Evolutionary conservation across 37 sponge, comb jelly and placozoan species (phyloP).

Genomic region (Beroe forskalii): DNA sequence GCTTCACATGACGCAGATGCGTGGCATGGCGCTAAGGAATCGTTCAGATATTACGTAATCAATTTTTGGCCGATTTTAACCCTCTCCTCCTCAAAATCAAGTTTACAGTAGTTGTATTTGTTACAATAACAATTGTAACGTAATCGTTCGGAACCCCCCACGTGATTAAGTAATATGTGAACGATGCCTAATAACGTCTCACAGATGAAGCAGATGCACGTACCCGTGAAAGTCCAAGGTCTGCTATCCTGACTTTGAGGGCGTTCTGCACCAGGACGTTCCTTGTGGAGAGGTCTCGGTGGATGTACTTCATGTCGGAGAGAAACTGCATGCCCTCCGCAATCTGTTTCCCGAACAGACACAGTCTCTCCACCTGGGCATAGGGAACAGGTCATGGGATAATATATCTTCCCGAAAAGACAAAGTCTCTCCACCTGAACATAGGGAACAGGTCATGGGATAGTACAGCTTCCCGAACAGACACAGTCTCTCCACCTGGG

Average conservation of each 20-base stretch:
- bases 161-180: too few species aligned
- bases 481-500: conserved; percentile 48
- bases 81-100: too few species aligned
- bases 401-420: not conserved
- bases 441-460: not conserved
- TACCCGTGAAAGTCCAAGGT: conserved; percentile 56
- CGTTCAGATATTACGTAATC: too few species aligned
- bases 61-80: too few species aligned
- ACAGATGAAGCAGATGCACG: too few species aligned
- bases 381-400: not conserved
- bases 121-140: too few species aligned
- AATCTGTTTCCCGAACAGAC: conserved; percentile 31
- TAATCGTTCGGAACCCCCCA: too few species aligned
- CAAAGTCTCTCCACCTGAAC: conserved; percentile 14
- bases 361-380: conserved; percentile 46
- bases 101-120: too few species aligned
- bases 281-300: conserved; percentile 35
- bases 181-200: too few species aligned
- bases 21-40: too few species aligned
- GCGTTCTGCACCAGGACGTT: conserved; percentile 51
- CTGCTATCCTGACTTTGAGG: conserved; percentile 51
- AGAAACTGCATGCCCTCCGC: conserved; percentile 63
- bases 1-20: too few species aligned
- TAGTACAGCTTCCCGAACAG: not conserved
- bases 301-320: conserved; percentile 52